Evolutionary conservation across 2,797 vertebrate species (phyloP).

Genomic region (Gymnopithys bicolor): DNA sequence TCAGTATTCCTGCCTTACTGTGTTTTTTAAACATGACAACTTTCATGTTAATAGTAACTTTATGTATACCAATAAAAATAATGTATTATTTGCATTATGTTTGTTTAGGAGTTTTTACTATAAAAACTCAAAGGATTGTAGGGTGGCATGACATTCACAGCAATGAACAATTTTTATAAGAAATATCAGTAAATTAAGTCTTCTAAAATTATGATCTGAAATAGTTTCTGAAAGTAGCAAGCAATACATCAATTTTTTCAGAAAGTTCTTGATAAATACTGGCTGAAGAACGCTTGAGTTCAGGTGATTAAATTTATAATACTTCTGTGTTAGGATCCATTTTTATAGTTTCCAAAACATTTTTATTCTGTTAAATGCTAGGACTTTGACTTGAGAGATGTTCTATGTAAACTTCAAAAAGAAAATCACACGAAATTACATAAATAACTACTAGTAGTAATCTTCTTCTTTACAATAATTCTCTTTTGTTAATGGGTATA

Average conservation of each 20-base stretch:
- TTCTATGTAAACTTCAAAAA: background rate
- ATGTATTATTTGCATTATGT: background rate
- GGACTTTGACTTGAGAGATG: background rate
- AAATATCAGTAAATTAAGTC: background rate
- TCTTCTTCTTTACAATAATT: background rate
- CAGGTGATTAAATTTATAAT: background rate
- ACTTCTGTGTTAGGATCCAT: background rate
- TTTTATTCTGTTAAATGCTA: background rate
- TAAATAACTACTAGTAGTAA: background rate
- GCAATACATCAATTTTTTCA: background rate
- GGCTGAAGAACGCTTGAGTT: background rate
- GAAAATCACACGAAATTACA: background rate
- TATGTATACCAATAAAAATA: background rate
- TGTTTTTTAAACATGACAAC: background rate
- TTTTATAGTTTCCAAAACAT: background rate
- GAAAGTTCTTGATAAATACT: background rate
- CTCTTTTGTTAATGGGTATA: background rate
- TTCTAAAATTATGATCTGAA: background rate
- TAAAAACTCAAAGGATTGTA: background rate
- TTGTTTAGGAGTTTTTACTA: background rate
- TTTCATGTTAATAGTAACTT: background rate
- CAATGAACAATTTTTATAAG: background rate
- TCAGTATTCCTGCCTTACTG: background rate
- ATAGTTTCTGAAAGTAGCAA: background rate
- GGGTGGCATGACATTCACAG: background rate